A percentile compares a stretch with the other conserved stretches of the same genome.
These are phyloP conservation scores for Coregonus ussuriensis DNA, from an alignment of 2,797 vertebrate genomes.

Conservation along the genomic window DNA sequence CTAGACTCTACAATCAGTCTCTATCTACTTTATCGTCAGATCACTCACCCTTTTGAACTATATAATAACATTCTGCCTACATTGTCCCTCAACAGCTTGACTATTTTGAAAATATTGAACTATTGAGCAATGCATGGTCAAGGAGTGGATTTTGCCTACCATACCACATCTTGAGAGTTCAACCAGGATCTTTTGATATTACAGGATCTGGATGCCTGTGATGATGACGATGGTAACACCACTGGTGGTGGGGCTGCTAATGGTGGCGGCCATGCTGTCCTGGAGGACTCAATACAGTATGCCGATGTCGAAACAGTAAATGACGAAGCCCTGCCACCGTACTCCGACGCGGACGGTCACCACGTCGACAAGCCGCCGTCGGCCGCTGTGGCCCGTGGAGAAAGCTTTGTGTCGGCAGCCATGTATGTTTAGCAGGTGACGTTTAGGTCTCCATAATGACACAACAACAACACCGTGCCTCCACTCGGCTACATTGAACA, in stretches of 20 bases:
- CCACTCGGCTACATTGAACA: background rate
- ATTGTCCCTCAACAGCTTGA: no score
- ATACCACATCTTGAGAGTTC: background rate
- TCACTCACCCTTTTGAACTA: no score
- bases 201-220: slow-evolving; percentile 59
- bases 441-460: slow-evolving; percentile 19
- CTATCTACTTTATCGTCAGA: no score
- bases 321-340: slow-evolving; percentile 21
- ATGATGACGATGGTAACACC: slow-evolving; percentile 53
- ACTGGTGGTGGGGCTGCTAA: slow-evolving; percentile 59
- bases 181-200: background rate
- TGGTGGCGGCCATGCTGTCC: slow-evolving; percentile 51
- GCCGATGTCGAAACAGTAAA: slow-evolving; percentile 41
- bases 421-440: slow-evolving; percentile 71
- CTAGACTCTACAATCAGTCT: no score
- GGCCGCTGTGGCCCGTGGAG: slow-evolving; percentile 64
- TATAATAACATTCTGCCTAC: no score
- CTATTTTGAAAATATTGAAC: background rate
- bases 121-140: background rate
- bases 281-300: slow-evolving; percentile 40
- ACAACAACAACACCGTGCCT: background rate
- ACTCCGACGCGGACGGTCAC: slow-evolving; percentile 29
- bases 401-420: slow-evolving; percentile 75
- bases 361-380: slow-evolving; percentile 44
- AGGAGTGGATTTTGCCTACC: background rate